Percentiles rank a stretch among this genome's conserved stretches.
phyloP scores from a whole-genome alignment of 2,113 vertebrate genomes.

The Pycnonotus jocosus region DNA sequence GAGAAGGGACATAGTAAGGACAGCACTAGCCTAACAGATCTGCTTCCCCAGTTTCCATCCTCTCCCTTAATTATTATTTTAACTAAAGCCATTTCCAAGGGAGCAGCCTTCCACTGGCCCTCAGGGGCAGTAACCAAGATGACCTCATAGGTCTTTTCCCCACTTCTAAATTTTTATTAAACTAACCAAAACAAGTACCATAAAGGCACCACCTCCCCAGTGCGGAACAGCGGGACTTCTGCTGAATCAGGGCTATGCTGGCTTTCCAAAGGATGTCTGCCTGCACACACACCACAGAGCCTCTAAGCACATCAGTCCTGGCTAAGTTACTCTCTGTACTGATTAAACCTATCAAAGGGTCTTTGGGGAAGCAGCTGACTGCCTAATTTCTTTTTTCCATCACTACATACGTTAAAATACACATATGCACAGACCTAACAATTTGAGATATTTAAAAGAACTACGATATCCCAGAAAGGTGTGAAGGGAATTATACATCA shows the following conservation, averaged over 20 bases:
- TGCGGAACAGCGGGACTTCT: not conserved
- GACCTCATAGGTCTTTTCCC: slow-evolving; percentile 28
- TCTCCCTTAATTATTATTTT: slow-evolving; percentile 64
- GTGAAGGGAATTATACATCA: not conserved
- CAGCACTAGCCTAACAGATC: slow-evolving; percentile 31
- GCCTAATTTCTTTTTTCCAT: slow-evolving; percentile 2
- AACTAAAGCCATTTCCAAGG: slow-evolving; percentile 56
- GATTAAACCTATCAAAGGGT: not conserved
- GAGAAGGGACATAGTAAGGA: slow-evolving; percentile 62
- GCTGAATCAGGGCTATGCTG: not conserved
- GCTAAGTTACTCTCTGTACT: not conserved
- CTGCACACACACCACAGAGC: fast-evolving
- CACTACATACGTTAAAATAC: not conserved
- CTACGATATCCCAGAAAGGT: not conserved
- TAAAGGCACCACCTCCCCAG: not conserved
- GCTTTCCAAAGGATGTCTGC: not conserved
- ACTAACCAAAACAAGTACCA: slow-evolving; percentile 14
- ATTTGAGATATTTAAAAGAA: slow-evolving; percentile 32
- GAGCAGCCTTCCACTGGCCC: slow-evolving; percentile 17
- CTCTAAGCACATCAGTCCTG: fast-evolving
- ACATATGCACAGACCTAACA: not conserved
- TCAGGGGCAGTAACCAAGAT: slow-evolving; percentile 11
- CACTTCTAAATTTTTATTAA: slow-evolving; percentile 17
- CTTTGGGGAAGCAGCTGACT: not conserved
- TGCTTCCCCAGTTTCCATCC: slow-evolving; percentile 1